Base-by-base conservation (phyloP, 2,797 vertebrate species). In the Malurus leucopterus region DNA sequence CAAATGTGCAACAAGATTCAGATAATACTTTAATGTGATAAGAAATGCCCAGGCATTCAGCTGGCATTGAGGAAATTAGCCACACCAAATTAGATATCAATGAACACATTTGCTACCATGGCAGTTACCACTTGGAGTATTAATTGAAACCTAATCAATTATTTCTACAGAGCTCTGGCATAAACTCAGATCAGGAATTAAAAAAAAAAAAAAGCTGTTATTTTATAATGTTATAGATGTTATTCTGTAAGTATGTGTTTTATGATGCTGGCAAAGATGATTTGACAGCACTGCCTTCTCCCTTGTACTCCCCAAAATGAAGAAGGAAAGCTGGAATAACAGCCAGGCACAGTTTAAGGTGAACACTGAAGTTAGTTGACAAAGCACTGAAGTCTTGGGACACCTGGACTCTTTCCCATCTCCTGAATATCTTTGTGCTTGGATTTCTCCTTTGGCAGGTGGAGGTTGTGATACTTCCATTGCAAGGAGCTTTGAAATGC, bases 31-130 rank as follows among this genome's bases (percentile, higher is more conserved):
- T 53, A 91, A 54, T 7, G 57, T 1, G 77, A 79, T 87, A 87
- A 94, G 91, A 69, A 86, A 89, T 9, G 44, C 59, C 62, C 54
- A 49, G 43, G 70, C 79, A 38, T 32, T 89, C 77, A 93, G 82
- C 67, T 89, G 88, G 82, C 63, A 46, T 24, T 62, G 86, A 94
- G 84, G 83, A 93, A 92, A 92, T 91, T 88, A 93, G 87, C 84
- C 70, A 90, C 77, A 91, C 75, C 85, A 93, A 93, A 93, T 91
- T 78, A 84, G 72, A 59, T 76, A 93, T 88, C 94, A 86, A 87
- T 92, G 85, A 93, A 57, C 49, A 64, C 73, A 49, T 81, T 89
- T 80, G 36, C 62, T 32, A 47, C 76, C 75, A 77, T 44, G 27
- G 76, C 91, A 75, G 63, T 62, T 89, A 38, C 34, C 53, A 80